These are phyloP conservation scores for Abrostola tripartita DNA, from an alignment of 2,888 invertebrate species.

Conservation along the genomic window DNA sequence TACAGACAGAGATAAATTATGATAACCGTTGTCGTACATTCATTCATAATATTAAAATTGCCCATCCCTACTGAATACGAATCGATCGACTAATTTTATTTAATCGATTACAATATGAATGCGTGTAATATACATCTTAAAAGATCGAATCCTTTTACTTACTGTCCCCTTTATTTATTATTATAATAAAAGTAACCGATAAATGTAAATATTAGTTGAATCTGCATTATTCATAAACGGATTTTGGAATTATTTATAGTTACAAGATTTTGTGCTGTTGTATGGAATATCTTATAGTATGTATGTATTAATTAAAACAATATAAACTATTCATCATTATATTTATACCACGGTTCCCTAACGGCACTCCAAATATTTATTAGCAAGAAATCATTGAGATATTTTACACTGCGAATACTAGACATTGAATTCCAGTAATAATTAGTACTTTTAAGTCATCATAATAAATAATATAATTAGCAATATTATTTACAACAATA, in stretches of 20 bases:
- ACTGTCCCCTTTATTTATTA: slow-evolving; percentile 19
- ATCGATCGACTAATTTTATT: slow-evolving; percentile 53
- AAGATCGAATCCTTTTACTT: slow-evolving; percentile 24
- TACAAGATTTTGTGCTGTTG: not conserved
- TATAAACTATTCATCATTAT: no score
- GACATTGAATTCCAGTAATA: no score
- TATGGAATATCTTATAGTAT: not conserved
- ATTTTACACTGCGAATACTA: no score
- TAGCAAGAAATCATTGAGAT: no score
- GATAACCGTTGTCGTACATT: slow-evolving; percentile 42
- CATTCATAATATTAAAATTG: slow-evolving; percentile 23
- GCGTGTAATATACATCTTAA: slow-evolving; percentile 43
- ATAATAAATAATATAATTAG: not conserved
- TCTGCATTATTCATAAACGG: not conserved
- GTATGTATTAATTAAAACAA: not conserved
- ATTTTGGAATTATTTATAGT: slow-evolving; percentile 12
- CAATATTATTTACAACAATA: not conserved
- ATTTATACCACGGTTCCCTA: no score
- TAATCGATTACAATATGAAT: slow-evolving; percentile 54
- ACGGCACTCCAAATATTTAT: no score
- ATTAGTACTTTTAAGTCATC: no score
- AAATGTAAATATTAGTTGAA: slow-evolving; percentile 29
- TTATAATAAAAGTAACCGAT: slow-evolving; percentile 30
- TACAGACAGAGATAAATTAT: not conserved
- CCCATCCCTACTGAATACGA: slow-evolving; percentile 39